Evolutionary conservation across 2,113 vertebrate genomes (phyloP).

Genomic region (Rousettus leschenaultii): DNA sequence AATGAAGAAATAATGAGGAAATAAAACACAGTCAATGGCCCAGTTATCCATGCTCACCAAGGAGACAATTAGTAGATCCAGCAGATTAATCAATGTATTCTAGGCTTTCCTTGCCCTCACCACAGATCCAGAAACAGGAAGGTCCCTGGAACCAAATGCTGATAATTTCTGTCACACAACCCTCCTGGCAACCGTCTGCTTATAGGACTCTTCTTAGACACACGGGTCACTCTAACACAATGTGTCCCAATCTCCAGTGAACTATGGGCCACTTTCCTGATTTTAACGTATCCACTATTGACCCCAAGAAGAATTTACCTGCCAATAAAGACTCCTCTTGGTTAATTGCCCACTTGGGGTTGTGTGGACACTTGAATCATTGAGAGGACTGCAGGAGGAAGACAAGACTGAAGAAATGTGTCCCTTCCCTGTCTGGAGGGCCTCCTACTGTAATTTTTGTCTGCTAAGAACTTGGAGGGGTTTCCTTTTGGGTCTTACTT

Average conservation of each 20-base stretch:
- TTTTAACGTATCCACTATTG: background rate
- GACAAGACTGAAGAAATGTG: background rate
- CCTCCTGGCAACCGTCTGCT: background rate
- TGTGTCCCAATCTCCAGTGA: background rate
- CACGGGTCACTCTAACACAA: background rate
- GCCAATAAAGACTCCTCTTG: background rate
- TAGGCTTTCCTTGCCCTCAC: slow-evolving; percentile 34
- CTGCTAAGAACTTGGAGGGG: background rate
- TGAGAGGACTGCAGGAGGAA: background rate
- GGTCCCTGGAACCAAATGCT: background rate
- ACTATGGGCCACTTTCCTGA: background rate
- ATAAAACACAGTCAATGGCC: background rate
- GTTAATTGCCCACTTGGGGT: background rate
- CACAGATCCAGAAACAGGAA: slow-evolving; percentile 21
- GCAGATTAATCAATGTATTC: background rate
- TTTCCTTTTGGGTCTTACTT: slow-evolving; percentile 19
- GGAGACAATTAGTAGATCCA: background rate
- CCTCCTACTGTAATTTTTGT: background rate
- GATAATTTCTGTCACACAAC: background rate
- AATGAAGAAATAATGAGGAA: background rate
- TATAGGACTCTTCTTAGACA: background rate
- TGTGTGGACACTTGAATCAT: background rate
- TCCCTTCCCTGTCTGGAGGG: background rate
- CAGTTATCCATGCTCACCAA: background rate
- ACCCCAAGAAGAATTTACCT: background rate